Evolutionary conservation across 2,797 vertebrate genomes (phyloP), one percentile per base, ranked within the genome.

Genomic region (Rhynchonycteris naso): DNA sequence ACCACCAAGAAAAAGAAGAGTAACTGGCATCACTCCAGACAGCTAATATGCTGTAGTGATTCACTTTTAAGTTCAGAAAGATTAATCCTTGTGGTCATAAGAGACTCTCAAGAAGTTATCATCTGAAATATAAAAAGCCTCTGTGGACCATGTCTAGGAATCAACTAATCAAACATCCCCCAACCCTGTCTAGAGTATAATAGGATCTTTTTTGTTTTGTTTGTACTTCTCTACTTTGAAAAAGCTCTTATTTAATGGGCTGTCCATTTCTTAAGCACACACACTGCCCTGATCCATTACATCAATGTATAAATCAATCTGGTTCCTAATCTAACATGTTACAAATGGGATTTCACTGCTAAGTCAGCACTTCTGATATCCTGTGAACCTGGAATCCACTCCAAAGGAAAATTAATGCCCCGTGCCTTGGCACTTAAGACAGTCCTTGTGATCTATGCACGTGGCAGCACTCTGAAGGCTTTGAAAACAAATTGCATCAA

Each of bases 181-280:
- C 83, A 13, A 35, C 78, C 82, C 91, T 38, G 93, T 75, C 90
- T 79, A 71, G 66, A 26, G 13, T 69, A 35, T 54, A 81, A 88
- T 0, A 71, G 82, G 92, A 92, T 68, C 58, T 56, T 86, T 94
- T 97, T 93, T 81, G 86, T 93, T 76, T 52, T 50, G 0, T 94
- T 96, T 97, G 89, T 59, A 52, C 97, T 91, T 59, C 96, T 89
- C 88, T 95, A 86, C 97, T 97, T 97, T 86, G 89, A 89, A 92
- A 95, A 96, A 74, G 68, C 47, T 35, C 81, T 93, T 91, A 8
- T 92, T 88, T 96, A 97, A 98, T 66, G 94, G 90, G 72, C 96
- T 96, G 89, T 96, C 97, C 95, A 95, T 92, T 96, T 97, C 98
- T 96, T 97, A 97, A 97, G 97, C 96, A 97, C 91, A 91, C 86